These are phyloP conservation scores for Boloria euphrosyne DNA, from an alignment of 2,888 invertebrate species.

Conservation along the genomic window DNA sequence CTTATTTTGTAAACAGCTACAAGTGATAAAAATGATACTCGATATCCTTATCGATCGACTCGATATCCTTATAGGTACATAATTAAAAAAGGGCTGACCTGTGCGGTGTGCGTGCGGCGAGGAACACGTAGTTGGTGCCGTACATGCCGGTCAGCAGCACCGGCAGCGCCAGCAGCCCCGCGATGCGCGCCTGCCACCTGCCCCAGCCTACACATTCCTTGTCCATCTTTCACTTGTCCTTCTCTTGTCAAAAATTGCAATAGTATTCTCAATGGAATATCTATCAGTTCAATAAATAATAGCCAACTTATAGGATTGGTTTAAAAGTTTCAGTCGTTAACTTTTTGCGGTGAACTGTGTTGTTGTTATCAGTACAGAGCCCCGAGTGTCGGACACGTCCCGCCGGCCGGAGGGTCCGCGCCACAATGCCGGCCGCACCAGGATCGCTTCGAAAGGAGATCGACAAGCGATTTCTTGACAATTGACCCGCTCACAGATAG, in stretches of 20 bases:
- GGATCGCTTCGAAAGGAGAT: conserved; percentile 40
- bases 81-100: conserved; percentile 52
- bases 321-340: background rate
- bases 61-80: no score
- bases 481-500: conserved; percentile 43
- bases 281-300: background rate
- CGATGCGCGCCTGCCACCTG: conserved; percentile 71
- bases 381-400: conserved; percentile 38
- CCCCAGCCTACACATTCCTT: conserved; percentile 67
- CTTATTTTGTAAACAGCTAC: no score
- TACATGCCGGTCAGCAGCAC: conserved; percentile 72
- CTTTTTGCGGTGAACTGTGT: background rate
- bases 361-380: background rate
- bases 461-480: conserved; percentile 38
- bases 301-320: background rate
- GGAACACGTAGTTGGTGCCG: conserved; percentile 76
- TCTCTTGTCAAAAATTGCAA: background rate
- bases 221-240: conserved; percentile 39
- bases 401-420: conserved; percentile 46
- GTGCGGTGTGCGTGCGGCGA: conserved; percentile 67
- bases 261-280: background rate
- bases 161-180: conserved; percentile 71
- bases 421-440: conserved; percentile 41
- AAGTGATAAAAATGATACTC: no score
- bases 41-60: no score